Conservation (phyloP, 2,797 vertebrate genomes). For the Sebastes alutus region DNA sequence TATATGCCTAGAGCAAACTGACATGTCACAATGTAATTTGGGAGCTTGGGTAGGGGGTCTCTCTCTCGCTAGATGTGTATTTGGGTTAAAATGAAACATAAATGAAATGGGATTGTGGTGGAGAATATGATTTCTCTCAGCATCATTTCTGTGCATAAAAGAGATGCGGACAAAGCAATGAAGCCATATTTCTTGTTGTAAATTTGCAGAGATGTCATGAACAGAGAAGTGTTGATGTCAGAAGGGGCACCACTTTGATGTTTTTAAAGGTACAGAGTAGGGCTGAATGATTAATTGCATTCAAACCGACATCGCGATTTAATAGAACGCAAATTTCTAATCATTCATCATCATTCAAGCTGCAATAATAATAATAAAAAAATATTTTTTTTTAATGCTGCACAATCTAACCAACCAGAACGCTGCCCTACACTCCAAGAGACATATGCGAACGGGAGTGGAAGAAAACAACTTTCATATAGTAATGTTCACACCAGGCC, state of each 20-base stretch:
- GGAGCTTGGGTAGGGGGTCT: conserved; percentile 1
- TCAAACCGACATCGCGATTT: neutral
- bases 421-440: too few relatives aligned
- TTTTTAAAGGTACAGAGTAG: neutral
- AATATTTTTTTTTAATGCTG: neutral
- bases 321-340: neutral
- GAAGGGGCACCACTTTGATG: conserved; percentile 16
- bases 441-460: neutral
- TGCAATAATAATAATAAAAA: too few relatives aligned
- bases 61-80: neutral
- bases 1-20: conserved; percentile 20
- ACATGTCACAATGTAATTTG: conserved; percentile 39
- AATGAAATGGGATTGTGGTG: conserved; percentile 5
- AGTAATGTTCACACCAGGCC: neutral
- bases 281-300: neutral
- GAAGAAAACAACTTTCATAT: neutral
- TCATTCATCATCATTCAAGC: too few relatives aligned
- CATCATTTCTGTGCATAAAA: conserved; percentile 2
- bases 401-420: neutral
- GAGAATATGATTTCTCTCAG: neutral
- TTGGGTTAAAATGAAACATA: conserved; percentile 16
- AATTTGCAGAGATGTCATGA: neutral
- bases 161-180: neutral
- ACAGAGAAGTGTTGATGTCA: neutral
- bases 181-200: neutral